Conservation (phyloP, 2,113 vertebrate genomes). For the Piaya cayana region DNA sequence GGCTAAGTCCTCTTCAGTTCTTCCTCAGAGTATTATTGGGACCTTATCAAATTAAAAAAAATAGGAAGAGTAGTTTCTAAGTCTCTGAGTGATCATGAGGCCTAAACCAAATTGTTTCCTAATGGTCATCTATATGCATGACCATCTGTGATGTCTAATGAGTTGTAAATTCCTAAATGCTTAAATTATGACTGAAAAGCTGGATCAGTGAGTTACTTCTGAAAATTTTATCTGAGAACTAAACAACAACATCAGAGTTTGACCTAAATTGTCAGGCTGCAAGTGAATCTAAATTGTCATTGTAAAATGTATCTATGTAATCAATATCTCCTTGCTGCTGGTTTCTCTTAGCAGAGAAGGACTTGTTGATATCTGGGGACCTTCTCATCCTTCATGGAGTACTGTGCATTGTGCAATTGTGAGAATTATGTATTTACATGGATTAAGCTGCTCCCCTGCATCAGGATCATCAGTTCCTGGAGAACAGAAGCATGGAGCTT, state of each 20-base stretch:
- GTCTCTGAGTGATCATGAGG: not conserved
- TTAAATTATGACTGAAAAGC: not conserved
- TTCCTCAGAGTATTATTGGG: not conserved
- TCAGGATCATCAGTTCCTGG: not conserved
- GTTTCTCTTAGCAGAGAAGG: not conserved
- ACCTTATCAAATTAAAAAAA: not conserved
- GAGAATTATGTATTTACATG: accelerated
- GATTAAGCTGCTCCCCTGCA: not conserved
- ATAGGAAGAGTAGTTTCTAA: not conserved
- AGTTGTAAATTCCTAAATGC: not conserved
- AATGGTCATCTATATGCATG: not conserved
- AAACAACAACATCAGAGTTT: not conserved
- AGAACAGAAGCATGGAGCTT: not conserved
- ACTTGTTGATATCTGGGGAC: not conserved
- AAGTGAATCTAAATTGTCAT: not conserved
- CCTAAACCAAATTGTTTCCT: not conserved
- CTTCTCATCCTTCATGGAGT: not conserved
- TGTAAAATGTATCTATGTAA: not conserved
- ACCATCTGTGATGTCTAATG: not conserved
- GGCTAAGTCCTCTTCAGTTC: not conserved
- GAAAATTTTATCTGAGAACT: not conserved
- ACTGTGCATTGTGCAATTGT: not conserved
- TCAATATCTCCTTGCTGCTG: not conserved
- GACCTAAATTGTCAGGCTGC: not conserved
- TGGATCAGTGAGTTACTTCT: not conserved